Evolutionary conservation across 2,797 vertebrate genomes (phyloP), one percentile per base, ranked within the genome.

Genomic region (Ambastaia sidthimunki): DNA sequence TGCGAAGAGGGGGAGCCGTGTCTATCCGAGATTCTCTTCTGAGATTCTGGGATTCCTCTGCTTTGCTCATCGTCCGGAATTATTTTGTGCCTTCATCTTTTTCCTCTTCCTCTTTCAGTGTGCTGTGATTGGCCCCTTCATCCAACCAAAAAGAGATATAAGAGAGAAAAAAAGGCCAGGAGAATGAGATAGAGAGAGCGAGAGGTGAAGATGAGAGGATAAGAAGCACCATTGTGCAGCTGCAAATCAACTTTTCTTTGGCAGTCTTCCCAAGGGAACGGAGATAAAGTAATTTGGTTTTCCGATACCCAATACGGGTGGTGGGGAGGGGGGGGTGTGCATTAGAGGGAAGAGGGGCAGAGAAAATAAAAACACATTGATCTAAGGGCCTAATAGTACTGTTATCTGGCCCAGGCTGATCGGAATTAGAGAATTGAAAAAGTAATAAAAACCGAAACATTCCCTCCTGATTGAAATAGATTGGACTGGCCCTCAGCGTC

Each of bases 171-270:
- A 65, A 37, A 31, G 62, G n/a, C 4, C 7, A n/a, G 18, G 44
- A 71, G 55, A 62, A 41, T 34, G n/a, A 60, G 68, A 54, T 10
- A 67, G 15, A 65, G 28, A 19, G 60, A 75, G 48, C 28, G 28
- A 25, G 66, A 60, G 54, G 77, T 81, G 74, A 85, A 85, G 81
- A 81, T 87, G 84, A 81, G 84, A 79, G 85, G 81, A 87, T 86
- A 86, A 87, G 83, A 68, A 70, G 75, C 70, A 70, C 82, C 76
- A 83, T 83, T 83, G 82, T 63, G 76, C 69, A 52, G 85, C 80
- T 83, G 85, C 84, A 84, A 88, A 88, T 88, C 85, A 88, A 83
- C 84, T 84, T 85, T 88, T 85, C 84, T 72, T 79, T 76, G 57
- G 69, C 83, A 82, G 81, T 68, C 83, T 25, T 85, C 85, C 84